These are phyloP conservation scores for Yponomeuta cagnagella DNA, from an alignment of 2,888 invertebrate species.

Conservation along the genomic window DNA sequence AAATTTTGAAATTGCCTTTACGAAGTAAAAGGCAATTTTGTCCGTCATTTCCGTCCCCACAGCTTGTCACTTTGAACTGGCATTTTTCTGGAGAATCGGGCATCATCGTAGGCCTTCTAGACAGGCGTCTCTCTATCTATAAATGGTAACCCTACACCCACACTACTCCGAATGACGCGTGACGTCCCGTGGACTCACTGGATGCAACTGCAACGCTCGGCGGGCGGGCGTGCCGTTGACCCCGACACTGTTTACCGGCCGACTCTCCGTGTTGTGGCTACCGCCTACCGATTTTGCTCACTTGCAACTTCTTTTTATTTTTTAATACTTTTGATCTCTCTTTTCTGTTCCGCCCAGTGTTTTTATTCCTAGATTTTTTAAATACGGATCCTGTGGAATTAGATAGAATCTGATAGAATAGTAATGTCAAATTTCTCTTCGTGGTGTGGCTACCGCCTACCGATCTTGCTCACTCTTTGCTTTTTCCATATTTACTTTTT, in stretches of 20 bases:
- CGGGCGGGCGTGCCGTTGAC: conserved; percentile 46
- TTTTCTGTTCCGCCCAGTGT: neutral
- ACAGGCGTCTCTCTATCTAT: conserved; percentile 7
- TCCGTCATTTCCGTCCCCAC: no score
- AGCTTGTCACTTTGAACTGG: no score
- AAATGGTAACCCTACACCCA: conserved; percentile 16
- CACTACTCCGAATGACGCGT: conserved; percentile 1
- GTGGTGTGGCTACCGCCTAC: conserved; percentile 14
- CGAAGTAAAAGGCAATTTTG: no score
- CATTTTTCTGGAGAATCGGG: no score
- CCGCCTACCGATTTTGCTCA: conserved; percentile 7
- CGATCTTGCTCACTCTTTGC: neutral
- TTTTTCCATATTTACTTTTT: neutral
- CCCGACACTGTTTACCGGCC: conserved; percentile 55
- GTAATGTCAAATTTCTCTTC: conserved; percentile 17
- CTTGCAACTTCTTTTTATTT: neutral
- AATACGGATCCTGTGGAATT: no score
- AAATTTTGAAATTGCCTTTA: no score
- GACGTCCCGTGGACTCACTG: conserved; percentile 18
- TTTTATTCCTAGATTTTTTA: no score
- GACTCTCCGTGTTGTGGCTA: conserved; percentile 25
- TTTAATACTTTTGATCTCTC: neutral
- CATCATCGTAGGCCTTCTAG: no score
- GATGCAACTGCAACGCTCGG: conserved; percentile 18
- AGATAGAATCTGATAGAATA: no score